These are phyloP conservation scores for Calidris pugnax DNA, from an alignment of 2,113 vertebrate genomes.

Conservation along the genomic window DNA sequence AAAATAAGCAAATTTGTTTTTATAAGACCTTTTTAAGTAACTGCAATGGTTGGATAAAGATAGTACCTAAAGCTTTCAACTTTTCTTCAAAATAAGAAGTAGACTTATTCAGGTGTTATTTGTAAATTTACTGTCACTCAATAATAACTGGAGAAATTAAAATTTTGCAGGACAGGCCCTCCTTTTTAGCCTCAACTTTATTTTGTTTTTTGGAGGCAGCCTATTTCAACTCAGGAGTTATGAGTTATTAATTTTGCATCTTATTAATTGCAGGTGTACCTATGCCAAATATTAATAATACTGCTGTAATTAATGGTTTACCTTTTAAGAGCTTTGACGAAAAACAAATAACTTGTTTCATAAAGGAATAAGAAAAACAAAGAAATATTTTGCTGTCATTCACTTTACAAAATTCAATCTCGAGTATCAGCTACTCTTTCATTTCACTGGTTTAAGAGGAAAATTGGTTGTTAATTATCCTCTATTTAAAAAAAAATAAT, in stretches of 20 bases:
- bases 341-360: neutral
- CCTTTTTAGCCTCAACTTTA: neutral
- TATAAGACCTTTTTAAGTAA: neutral
- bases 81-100: neutral
- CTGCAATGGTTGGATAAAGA: neutral
- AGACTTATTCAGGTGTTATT: neutral
- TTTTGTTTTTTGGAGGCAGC: neutral
- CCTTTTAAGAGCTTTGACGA: neutral
- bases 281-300: neutral
- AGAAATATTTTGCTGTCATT: neutral
- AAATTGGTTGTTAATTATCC: neutral
- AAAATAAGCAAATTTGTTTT: neutral
- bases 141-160: neutral
- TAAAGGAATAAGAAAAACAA: neutral
- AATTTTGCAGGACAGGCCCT: neutral
- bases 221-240: neutral
- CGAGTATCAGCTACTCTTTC: neutral
- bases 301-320: neutral
- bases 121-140: neutral
- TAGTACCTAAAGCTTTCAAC: neutral
- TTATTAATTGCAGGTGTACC: neutral
- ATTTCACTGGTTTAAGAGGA: neutral
- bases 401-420: neutral
- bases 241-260: neutral
- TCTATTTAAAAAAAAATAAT: too few species aligned